Evolutionary conservation across 2,888 invertebrate species (phyloP).

Genomic region (Bombylius major): DNA sequence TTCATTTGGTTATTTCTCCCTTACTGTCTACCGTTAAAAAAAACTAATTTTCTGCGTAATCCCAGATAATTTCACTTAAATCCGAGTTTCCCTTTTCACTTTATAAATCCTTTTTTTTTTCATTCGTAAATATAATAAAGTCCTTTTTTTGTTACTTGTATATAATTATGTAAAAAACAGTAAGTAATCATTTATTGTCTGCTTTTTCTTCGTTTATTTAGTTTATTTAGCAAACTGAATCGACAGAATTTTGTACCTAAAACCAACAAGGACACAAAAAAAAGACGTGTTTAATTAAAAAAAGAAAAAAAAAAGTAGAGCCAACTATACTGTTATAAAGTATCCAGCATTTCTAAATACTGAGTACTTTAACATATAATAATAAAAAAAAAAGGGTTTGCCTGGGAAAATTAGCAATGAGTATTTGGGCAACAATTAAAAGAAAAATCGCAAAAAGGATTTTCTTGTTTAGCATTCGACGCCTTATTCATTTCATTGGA

Average conservation of each 20-base stretch:
- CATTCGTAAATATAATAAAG: neutral
- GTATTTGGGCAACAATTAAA: constrained; percentile 19
- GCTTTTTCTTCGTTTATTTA: too few relatives aligned
- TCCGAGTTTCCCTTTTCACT: constrained; percentile 9
- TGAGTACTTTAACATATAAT: too few relatives aligned
- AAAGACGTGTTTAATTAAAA: too few relatives aligned
- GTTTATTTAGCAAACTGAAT: too few relatives aligned
- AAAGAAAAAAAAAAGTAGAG: too few relatives aligned
- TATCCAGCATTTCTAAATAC: too few relatives aligned
- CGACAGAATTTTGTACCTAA: too few relatives aligned
- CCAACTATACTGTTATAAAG: too few relatives aligned
- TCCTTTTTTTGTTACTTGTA: too few relatives aligned
- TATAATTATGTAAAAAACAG: too few relatives aligned
- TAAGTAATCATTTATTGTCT: too few relatives aligned
- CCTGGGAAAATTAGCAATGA: constrained; percentile 20
- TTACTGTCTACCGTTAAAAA: neutral
- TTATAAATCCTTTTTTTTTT: constrained; percentile 3
- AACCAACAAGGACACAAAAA: too few relatives aligned
- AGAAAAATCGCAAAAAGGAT: constrained; percentile 19
- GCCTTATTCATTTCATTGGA: neutral
- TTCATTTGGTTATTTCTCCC: neutral
- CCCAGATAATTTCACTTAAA: constrained; percentile 24
- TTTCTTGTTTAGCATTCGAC: constrained; percentile 16
- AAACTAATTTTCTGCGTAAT: constrained; percentile 23
- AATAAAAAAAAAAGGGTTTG: constrained; percentile 2